Base-by-base conservation (phyloP, 2,888 invertebrate genomes). In the Eupithecia inturbata region DNA sequence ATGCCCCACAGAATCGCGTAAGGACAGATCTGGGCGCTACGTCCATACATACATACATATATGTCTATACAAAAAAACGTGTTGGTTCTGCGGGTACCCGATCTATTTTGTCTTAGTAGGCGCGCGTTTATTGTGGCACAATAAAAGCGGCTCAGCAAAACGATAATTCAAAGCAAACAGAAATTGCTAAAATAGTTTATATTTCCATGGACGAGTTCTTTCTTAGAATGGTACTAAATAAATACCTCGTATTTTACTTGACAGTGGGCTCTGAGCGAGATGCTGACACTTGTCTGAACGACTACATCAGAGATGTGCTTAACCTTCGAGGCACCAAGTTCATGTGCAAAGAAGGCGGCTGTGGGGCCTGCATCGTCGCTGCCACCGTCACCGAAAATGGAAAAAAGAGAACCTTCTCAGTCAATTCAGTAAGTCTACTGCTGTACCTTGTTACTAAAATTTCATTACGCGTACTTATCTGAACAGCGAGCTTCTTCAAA, bases 261-360 rank as follows among this genome's bases (percentile, higher is more conserved):
- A 16, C 72, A 89, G 89, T 86, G 70, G 85, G 86, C 0, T 73
- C 81, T 4, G 86, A 85, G 36, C 82, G 80, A 33, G 84, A 83
- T 28, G 85, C 89, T 0, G 86, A 88, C 14, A 95, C 95, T 0
- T 92, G 95, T 0, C 87, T 96, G 14, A 95, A 96, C 78, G 92
- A 95, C 31, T 96, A 95, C 82, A 91, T 96, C 33, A 91, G 96
- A 3, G 91, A 95, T 6, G 87, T 91, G 71, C 92, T 95, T 2
- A 92, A 95, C 67, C 87, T 96, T 1, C 95, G 94, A 19, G 96
- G 96, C 4, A 96, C 96, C 0, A 96, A 96, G 83, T 92, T 90
- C 57, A 96, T 96, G 96, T 96, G 96, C 79, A 91, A 93, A 36
- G 96, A 96, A 83, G 96, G 96, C 0, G 96, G 96, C 4, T 97